A percentile compares a stretch with the other conserved stretches of the same genome.
Conservation (phyloP, 2,888 invertebrate genomes). For the Notocelia uddmanniana region DNA sequence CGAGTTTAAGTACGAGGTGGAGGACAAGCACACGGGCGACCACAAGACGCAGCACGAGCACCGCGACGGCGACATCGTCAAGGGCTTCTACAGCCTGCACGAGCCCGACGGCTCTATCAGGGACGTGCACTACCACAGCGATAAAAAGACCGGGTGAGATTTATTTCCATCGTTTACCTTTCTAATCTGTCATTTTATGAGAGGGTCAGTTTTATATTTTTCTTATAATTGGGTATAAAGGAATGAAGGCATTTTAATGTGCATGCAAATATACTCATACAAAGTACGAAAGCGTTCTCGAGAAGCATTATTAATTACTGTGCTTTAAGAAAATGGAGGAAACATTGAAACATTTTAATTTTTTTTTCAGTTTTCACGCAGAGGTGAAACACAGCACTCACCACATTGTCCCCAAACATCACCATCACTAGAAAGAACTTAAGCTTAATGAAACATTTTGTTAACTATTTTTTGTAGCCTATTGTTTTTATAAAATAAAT, state of each 20-base stretch:
- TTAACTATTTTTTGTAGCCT: neutral
- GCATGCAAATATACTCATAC: too few species aligned
- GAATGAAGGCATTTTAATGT: too few species aligned
- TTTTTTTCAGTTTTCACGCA: constrained; percentile 16
- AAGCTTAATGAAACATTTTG: neutral
- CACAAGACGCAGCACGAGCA: constrained; percentile 15
- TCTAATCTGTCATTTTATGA: too few species aligned
- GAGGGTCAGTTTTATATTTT: too few species aligned
- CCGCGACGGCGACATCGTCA: constrained; percentile 75
- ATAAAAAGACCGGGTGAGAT: constrained; percentile 26
- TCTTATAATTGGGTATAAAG: neutral
- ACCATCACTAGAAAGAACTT: neutral
- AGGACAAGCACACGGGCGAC: constrained; percentile 1
- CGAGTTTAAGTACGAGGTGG: constrained; percentile 48
- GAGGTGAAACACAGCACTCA: constrained; percentile 31
- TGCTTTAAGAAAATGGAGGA: too few species aligned
- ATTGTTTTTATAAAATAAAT: neutral
- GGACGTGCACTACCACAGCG: constrained; percentile 48
- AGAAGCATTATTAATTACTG: too few species aligned
- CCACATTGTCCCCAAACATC: constrained; percentile 21
- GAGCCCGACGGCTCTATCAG: constrained; percentile 71
- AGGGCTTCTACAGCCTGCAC: constrained; percentile 76
- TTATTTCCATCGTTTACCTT: neutral
- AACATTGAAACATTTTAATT: neutral
- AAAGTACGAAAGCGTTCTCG: too few species aligned